phyloP scores from a whole-genome alignment of 1,140 invertebrate genomes.

The Lysiphlebus fabarum region DNA sequence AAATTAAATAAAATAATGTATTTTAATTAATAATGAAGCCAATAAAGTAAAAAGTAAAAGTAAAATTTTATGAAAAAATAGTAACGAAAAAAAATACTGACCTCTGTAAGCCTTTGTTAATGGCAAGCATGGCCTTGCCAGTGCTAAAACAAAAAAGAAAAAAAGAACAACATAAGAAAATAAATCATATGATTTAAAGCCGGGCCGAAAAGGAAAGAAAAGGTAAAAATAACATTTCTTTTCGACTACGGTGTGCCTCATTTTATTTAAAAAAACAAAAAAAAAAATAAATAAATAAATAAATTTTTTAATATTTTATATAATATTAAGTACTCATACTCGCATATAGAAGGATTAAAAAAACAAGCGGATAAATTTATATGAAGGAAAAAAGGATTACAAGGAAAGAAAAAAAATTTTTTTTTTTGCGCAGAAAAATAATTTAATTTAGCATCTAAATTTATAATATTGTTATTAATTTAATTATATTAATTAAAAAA shows the following conservation, averaged over 20 bases:
- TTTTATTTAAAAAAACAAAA: neutral
- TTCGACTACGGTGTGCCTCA: slow-evolving; percentile 17
- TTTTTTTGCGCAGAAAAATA: slow-evolving; percentile 18
- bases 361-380: slow-evolving; percentile 23
- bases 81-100: slow-evolving; percentile 61
- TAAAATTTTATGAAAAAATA: slow-evolving; percentile 17
- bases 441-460: neutral
- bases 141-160: slow-evolving; percentile 66
- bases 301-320: slow-evolving; percentile 17
- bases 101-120: slow-evolving; percentile 86
- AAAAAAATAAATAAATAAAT: no score
- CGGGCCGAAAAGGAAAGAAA: slow-evolving; percentile 35
- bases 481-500: neutral
- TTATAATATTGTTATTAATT: neutral
- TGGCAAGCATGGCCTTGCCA: slow-evolving; percentile 80
- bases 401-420: slow-evolving; percentile 16
- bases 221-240: slow-evolving; percentile 28
- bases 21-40: slow-evolving; percentile 11
- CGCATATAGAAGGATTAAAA: slow-evolving; percentile 18
- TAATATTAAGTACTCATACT: slow-evolving; percentile 20
- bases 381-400: slow-evolving; percentile 11
- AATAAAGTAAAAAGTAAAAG: slow-evolving; percentile 26
- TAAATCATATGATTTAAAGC: slow-evolving; percentile 37
- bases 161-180: slow-evolving; percentile 57
- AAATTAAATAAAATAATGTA: neutral